Conservation (phyloP, 2,113 vertebrate species). For the Cyanoramphus novaezelandiae region DNA sequence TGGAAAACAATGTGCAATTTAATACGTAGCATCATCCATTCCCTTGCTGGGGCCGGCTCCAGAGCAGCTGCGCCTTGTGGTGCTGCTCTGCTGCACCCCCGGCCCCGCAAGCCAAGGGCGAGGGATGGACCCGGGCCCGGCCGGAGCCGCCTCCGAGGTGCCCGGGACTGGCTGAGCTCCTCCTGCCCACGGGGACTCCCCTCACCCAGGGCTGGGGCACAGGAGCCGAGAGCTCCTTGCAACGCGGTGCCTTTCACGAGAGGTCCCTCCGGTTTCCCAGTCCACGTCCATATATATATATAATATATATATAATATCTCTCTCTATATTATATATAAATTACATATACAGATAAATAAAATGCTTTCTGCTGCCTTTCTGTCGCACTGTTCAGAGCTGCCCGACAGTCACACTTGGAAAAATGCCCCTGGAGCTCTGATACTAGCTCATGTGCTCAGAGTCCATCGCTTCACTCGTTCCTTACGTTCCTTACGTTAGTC, state of each 20-base stretch:
- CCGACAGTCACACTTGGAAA: conserved; percentile 54
- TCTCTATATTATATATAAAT: conserved; percentile 81
- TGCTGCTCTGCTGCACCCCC: neutral
- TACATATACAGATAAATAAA: conserved; percentile 84
- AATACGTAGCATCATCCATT: conserved; percentile 87
- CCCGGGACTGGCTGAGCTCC: conserved; percentile 67
- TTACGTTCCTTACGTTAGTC: conserved; percentile 46
- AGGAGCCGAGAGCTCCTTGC: conserved; percentile 71
- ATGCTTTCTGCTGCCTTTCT: conserved; percentile 70
- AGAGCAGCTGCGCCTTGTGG: neutral
- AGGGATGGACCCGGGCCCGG: conserved; percentile 42
- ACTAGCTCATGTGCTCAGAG: conserved; percentile 43
- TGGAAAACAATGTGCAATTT: conserved; percentile 92
- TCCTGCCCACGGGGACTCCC: conserved; percentile 67
- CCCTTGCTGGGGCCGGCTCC: conserved; percentile 52
- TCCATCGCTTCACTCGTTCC: conserved; percentile 42
- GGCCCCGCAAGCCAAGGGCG: neutral
- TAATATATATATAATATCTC: conserved; percentile 82
- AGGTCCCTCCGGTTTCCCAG: conserved; percentile 76
- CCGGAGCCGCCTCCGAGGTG: neutral
- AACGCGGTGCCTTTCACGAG: conserved; percentile 67
- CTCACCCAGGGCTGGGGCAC: neutral
- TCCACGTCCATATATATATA: conserved; percentile 71
- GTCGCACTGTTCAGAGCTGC: conserved; percentile 52
- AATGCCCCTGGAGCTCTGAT: conserved; percentile 58